Evolutionary conservation across 2,888 invertebrate species (phyloP), one percentile per base, ranked within the genome.

Genomic region (Acanthococcus lagerstroemiae): DNA sequence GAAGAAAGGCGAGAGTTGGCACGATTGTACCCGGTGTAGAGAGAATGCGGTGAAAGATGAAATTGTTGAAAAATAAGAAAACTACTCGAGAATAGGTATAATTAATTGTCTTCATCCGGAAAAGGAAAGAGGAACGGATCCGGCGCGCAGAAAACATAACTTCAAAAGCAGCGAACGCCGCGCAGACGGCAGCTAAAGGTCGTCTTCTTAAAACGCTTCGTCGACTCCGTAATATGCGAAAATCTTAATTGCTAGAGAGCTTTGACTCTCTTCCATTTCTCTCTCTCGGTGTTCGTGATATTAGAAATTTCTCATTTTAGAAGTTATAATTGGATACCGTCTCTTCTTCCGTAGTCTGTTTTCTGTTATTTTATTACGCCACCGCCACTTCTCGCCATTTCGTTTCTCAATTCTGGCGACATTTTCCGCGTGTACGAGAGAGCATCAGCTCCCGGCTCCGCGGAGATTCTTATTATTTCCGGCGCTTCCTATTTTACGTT

Each of bases 281-380:
- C 48, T n/a, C 19, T 48, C n/a, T 48, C 19, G 21, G 15, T 15
- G 15, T 52, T 48, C 26, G 56, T 30, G 56, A 55, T 55, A 65
- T 56, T 55, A 65, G 65, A 65, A 65, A 65, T 65, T 65, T 65
- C 65, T 65, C 65, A 65, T 65, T 65, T 65, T 55, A 48, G 48
- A 65, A 65, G 56, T 65, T 65, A 65, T 65, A 65, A 65, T 65
- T 65, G 65, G 65, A 65, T 65, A 56, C 65, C 26, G 45, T 37
- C 54, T 37, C 25, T 25, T 65, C 55, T 45, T 55, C 65, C 24
- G 9, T 24, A 24, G 15, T 24, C 65, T 52, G 24, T 52, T 45
- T 55, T 30, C 65, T 24, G 27, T 27, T 37, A 54, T 54, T 54
- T 63, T 54, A 44, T 63, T 50, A 60, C 63, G 37, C 44, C 37